These are phyloP conservation scores for Drosophila persimilis DNA, from an alignment of 1,140 invertebrate species.

Conservation along the genomic window DNA sequence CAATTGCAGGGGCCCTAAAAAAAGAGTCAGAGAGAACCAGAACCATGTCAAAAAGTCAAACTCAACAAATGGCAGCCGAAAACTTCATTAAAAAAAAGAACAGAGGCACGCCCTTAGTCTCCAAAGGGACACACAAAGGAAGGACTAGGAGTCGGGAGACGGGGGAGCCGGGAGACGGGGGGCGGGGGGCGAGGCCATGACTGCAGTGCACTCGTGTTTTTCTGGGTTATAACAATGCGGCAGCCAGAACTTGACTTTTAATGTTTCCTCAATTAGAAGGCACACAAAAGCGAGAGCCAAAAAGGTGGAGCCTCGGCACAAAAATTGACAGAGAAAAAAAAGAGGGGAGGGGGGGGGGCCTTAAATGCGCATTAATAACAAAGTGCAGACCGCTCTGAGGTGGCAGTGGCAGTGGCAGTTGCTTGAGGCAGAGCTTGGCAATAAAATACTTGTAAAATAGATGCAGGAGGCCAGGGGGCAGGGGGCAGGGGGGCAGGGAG, in stretches of 20 bases:
- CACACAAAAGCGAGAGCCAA: conserved; percentile 71
- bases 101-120: conserved; percentile 1
- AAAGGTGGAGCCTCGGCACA: conserved; percentile 54
- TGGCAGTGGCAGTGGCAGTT: conserved; percentile 2
- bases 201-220: conserved; percentile 79
- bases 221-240: conserved; percentile 81
- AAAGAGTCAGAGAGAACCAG: not conserved
- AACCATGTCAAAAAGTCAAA: conserved; percentile 59
- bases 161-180: conserved; percentile 3
- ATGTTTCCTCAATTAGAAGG: conserved; percentile 79
- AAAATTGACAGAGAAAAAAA: conserved; percentile 22
- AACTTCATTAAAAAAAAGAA: conserved; percentile 64
- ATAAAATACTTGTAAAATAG: conserved; percentile 62
- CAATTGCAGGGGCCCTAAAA: conserved; percentile 51
- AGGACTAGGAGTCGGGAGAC: not conserved
- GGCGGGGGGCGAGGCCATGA: conserved; percentile 16
- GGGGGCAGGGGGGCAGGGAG: not conserved
- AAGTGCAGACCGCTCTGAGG: conserved; percentile 56
- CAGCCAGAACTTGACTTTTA: conserved; percentile 79
- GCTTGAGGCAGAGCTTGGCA: conserved; percentile 39
- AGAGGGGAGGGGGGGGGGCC: not conserved
- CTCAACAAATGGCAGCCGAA: conserved; percentile 61
- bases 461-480: conserved; percentile 28
- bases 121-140: conserved; percentile 9
- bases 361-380: conserved; percentile 81